A percentile compares a stretch with the other conserved stretches of the same genome.
Conservation (phyloP, 2,888 invertebrate species). For the Ptychoptera albimana region DNA sequence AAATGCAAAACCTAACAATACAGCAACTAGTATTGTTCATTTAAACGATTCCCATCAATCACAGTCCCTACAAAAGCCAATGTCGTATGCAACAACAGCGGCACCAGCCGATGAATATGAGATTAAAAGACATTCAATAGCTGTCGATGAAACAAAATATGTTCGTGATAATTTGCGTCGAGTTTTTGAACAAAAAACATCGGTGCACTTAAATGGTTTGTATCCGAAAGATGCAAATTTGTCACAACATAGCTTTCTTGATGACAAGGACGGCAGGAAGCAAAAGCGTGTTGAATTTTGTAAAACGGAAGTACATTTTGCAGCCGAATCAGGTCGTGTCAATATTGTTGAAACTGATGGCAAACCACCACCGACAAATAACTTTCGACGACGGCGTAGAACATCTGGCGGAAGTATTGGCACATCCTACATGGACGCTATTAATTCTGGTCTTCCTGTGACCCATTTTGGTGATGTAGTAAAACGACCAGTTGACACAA, state of each 20-base stretch:
- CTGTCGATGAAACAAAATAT: constrained; percentile 39
- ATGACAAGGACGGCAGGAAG: constrained; percentile 38
- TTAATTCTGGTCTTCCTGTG: constrained; percentile 35
- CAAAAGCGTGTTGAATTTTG: constrained; percentile 60
- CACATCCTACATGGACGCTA: constrained; percentile 15
- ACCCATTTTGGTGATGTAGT: constrained; percentile 48
- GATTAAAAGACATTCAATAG: constrained; percentile 38
- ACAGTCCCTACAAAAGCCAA: constrained; percentile 5
- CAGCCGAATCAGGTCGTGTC: constrained; percentile 69
- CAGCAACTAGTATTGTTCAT: not conserved
- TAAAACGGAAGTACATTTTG: constrained; percentile 78
- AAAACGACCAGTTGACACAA: constrained; percentile 11
- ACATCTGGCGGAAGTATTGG: constrained; percentile 32
- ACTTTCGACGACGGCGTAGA: constrained; percentile 53
- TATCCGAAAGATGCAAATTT: constrained; percentile 10
- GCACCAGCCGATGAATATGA: constrained; percentile 7
- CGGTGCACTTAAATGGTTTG: constrained; percentile 24
- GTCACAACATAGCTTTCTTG: constrained; percentile 15
- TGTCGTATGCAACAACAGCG: not conserved
- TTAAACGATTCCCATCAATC: constrained; percentile 6
- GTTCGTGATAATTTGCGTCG: constrained; percentile 25
- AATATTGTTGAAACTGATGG: constrained; percentile 79
- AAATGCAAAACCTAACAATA: not conserved
- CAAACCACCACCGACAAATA: constrained; percentile 70
- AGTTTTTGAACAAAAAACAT: constrained; percentile 17